phyloP scores from a whole-genome alignment of 1,140 invertebrate species.

The Brachionus angularis region DNA sequence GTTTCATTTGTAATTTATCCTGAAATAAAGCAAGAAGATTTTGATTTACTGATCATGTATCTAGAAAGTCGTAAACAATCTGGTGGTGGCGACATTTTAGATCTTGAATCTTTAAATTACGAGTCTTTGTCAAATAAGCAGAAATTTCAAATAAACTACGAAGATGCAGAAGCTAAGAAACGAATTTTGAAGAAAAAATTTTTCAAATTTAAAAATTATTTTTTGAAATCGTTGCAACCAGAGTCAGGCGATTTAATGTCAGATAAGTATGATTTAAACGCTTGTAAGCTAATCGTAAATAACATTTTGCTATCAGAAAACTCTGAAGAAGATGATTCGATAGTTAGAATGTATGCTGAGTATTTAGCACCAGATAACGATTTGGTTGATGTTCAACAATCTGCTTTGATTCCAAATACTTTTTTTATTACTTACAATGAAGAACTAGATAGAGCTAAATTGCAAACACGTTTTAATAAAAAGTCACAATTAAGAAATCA shows the following conservation, averaged over 20 bases:
- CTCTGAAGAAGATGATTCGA: neutral
- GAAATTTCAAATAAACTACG: slow-evolving; percentile 6
- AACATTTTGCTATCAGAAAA: neutral
- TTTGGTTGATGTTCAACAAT: neutral
- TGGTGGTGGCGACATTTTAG: neutral
- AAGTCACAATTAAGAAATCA: neutral
- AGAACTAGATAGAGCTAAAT: neutral
- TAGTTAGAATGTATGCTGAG: slow-evolving; percentile 21
- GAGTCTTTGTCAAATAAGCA: neutral
- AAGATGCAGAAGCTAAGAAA: neutral
- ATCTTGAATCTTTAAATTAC: neutral
- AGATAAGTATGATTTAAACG: neutral
- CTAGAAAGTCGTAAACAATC: neutral
- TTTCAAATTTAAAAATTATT: slow-evolving; percentile 28
- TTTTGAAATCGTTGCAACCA: neutral
- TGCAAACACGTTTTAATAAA: neutral
- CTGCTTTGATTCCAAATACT: neutral
- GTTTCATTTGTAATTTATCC: slow-evolving; percentile 25
- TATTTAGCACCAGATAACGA: slow-evolving; percentile 6
- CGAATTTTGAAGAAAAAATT: slow-evolving; percentile 1
- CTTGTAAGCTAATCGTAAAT: neutral
- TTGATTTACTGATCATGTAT: slow-evolving; percentile 9
- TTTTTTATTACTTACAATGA: neutral
- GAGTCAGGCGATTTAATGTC: too few relatives aligned
- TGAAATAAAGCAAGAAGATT: neutral